These are phyloP conservation scores for Saccostrea echinata DNA, from an alignment of 1,140 invertebrate genomes.

Conservation along the genomic window DNA sequence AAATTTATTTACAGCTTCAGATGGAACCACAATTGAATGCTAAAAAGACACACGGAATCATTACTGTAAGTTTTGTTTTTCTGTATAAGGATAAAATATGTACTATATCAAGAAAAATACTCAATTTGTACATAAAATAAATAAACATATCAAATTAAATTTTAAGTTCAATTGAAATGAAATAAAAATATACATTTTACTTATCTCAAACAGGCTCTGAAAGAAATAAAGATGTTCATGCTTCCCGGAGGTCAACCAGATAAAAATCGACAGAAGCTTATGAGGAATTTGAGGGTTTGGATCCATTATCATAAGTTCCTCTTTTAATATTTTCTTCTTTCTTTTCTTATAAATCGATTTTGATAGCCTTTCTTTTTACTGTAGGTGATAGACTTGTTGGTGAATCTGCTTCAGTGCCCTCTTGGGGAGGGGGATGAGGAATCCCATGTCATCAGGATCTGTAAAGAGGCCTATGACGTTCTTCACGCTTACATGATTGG, in stretches of 20 bases:
- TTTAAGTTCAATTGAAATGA: neutral
- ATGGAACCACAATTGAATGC: conserved; percentile 68
- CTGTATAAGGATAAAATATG: too few species aligned
- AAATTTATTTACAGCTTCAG: conserved; percentile 67
- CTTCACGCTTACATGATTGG: conserved; percentile 80
- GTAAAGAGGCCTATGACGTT: conserved; percentile 78
- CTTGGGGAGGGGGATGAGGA: conserved; percentile 75
- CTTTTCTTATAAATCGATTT: neutral
- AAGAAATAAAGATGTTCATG: conserved; percentile 77
- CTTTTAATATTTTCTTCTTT: neutral
- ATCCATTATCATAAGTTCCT: neutral
- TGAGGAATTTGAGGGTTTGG: conserved; percentile 78
- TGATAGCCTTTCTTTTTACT: neutral
- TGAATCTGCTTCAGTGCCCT: conserved; percentile 76
- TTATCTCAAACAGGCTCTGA: conserved; percentile 71
- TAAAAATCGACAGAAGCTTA: conserved; percentile 78
- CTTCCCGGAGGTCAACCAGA: conserved; percentile 72
- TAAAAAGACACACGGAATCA: conserved; percentile 77
- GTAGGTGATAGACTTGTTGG: conserved; percentile 78
- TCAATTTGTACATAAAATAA: too few species aligned
- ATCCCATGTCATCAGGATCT: conserved; percentile 75
- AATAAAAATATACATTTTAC: neutral
- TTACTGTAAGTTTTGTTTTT: conserved; percentile 71
- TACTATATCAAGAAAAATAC: too few species aligned
- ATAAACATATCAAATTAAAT: too few species aligned